phyloP scores from a whole-genome alignment of 2,113 vertebrate genomes.

The Connochaetes taurinus region DNA sequence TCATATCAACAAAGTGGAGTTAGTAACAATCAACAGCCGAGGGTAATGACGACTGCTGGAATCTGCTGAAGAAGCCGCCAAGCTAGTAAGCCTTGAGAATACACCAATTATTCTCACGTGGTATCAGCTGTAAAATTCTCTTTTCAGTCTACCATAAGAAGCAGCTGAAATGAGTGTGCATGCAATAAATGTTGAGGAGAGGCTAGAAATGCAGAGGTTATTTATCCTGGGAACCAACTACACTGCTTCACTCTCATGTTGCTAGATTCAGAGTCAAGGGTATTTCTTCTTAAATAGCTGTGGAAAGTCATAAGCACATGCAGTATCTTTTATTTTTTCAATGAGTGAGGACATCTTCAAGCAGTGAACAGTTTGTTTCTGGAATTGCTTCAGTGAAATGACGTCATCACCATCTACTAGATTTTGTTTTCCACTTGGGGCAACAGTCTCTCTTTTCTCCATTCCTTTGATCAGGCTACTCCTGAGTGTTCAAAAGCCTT shows the following conservation, averaged over 20 bases:
- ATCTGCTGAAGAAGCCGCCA: background rate
- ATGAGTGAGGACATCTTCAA: background rate
- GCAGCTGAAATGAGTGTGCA: background rate
- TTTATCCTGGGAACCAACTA: background rate
- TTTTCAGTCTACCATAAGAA: background rate
- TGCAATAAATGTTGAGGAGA: background rate
- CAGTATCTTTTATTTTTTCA: background rate
- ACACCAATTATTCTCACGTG: background rate
- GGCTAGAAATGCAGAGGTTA: background rate
- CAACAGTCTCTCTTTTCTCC: background rate
- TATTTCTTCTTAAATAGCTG: background rate
- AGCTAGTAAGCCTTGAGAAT: background rate
- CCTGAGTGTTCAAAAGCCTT: background rate
- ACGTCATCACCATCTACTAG: background rate
- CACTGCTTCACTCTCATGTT: background rate
- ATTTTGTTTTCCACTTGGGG: background rate
- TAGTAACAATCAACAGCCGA: background rate
- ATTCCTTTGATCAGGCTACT: background rate
- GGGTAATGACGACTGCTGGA: background rate
- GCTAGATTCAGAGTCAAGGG: background rate
- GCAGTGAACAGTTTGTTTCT: background rate
- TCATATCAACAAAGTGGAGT: background rate
- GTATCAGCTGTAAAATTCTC: background rate
- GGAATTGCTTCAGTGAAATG: background rate
- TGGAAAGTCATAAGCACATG: background rate